Conservation (phyloP, 2,888 invertebrate species). For the Axea sp. region DNA sequence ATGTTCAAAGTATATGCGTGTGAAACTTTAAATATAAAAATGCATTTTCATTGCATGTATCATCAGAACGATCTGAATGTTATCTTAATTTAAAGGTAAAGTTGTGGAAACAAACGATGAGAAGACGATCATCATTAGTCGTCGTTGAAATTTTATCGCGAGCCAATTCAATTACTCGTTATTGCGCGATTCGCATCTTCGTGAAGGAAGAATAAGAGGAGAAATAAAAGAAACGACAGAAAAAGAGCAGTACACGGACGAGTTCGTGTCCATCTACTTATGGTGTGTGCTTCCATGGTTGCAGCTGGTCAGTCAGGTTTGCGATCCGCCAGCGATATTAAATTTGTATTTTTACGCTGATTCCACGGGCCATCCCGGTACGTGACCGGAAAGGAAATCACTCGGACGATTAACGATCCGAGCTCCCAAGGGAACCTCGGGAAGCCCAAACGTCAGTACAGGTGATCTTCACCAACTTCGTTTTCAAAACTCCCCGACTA, state of each 20-base stretch:
- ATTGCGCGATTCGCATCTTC: constrained; percentile 61
- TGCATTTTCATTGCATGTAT: too few species aligned
- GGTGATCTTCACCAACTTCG: constrained; percentile 56
- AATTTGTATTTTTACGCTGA: constrained; percentile 84
- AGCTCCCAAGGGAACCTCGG: constrained; percentile 73
- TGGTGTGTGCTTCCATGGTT: constrained; percentile 62
- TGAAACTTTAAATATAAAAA: too few species aligned
- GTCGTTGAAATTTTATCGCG: constrained; percentile 59
- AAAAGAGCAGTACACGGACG: constrained; percentile 52
- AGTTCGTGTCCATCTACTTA: constrained; percentile 61
- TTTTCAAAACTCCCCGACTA: too few species aligned
- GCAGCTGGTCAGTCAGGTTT: constrained; percentile 63
- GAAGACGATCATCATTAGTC: constrained; percentile 52
- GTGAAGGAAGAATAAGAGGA: constrained; percentile 53
- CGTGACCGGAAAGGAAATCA: constrained; percentile 82
- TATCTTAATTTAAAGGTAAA: constrained; percentile 48
- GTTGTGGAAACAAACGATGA: constrained; percentile 44
- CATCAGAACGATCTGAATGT: constrained; percentile 40
- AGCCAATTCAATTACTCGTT: constrained; percentile 60
- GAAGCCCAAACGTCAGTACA: constrained; percentile 64
- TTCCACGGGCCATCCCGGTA: constrained; percentile 81
- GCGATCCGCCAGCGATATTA: constrained; percentile 79
- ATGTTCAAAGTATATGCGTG: too few species aligned
- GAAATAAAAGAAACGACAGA: constrained; percentile 50
- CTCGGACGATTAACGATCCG: constrained; percentile 82